Conservation (phyloP, 2,113 vertebrate species). For the Siphamia tubifer region DNA sequence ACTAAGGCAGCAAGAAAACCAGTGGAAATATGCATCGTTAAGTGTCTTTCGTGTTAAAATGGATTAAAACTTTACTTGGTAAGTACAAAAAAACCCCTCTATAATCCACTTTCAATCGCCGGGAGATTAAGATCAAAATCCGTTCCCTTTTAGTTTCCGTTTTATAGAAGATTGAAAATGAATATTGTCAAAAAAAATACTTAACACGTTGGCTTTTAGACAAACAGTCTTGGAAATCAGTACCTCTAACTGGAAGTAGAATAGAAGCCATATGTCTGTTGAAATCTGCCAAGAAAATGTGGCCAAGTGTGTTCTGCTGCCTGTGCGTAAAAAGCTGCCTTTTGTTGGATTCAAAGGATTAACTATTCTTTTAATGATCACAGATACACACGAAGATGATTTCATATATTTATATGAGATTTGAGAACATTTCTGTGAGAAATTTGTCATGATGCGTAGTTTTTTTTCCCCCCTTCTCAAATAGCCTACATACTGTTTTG, state of each 20-base stretch:
- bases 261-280: fast-evolving
- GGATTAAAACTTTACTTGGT: conserved; percentile 37
- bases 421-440: not conserved
- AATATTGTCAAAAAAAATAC: not conserved
- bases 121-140: not conserved
- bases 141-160: not conserved
- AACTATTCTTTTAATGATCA: not conserved
- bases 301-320: not conserved
- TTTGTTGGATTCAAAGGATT: not conserved
- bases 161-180: not conserved
- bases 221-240: no score
- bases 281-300: not conserved
- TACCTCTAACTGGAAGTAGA: not conserved
- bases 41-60: not conserved
- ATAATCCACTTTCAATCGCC: not conserved
- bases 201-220: not conserved
- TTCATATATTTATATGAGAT: no score
- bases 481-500: no score
- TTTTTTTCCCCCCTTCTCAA: no score
- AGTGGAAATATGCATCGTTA: fast-evolving
- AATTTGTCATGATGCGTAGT: no score
- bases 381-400: no score
- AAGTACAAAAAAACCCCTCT: conserved; percentile 3
- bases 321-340: conserved; percentile 30
- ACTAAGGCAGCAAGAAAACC: not conserved